Conservation (phyloP, 2,888 invertebrate genomes). For the Papilio gigon region DNA sequence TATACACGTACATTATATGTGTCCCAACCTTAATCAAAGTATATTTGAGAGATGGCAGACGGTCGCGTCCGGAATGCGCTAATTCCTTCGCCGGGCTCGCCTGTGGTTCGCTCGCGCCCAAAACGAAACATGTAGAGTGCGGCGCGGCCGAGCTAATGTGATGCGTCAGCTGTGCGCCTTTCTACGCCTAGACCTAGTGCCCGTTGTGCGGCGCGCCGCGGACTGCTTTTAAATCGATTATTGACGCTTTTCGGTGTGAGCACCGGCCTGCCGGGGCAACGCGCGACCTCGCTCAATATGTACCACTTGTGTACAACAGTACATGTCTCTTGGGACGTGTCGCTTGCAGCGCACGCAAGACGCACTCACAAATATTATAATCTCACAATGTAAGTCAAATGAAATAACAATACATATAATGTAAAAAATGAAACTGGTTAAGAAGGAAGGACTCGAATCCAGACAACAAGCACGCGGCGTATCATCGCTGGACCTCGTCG, state of each 20-base stretch:
- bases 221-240: conserved; percentile 17
- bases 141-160: conserved; percentile 14
- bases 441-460: no score
- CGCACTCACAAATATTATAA: no score
- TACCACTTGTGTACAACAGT: not conserved
- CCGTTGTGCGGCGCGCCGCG: conserved; percentile 6
- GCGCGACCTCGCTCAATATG: not conserved
- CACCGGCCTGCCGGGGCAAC: not conserved
- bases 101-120: conserved; percentile 16
- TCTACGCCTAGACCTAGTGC: conserved; percentile 10
- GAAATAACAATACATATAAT: no score
- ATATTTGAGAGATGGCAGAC: not conserved
- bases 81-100: not conserved
- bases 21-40: not conserved
- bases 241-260: conserved; percentile 9
- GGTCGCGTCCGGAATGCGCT: conserved; percentile 1
- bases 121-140: not conserved
- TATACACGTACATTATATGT: not conserved
- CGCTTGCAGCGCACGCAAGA: not conserved
- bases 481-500: no score
- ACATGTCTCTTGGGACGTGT: not conserved
- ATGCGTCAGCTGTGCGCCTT: not conserved
- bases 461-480: no score
- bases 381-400: no score
- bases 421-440: no score